These are phyloP conservation scores for Pardalotus punctatus DNA, from an alignment of 2,113 vertebrate genomes.

Conservation along the genomic window DNA sequence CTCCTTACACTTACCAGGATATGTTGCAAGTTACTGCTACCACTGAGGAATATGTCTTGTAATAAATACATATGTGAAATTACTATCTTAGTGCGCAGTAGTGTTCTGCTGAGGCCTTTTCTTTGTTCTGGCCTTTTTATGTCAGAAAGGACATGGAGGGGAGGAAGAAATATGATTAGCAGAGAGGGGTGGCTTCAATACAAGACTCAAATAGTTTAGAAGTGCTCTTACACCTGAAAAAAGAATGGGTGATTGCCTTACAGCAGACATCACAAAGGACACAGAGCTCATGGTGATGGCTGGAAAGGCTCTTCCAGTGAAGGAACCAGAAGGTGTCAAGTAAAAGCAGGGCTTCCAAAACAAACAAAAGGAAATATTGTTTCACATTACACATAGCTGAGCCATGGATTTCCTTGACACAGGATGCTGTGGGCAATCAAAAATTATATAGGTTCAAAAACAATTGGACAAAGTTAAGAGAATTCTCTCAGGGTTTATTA, in stretches of 20 bases:
- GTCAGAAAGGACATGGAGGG: not conserved
- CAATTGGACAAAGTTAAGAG: not conserved
- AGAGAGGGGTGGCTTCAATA: fast-evolving
- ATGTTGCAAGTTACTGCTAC: not conserved
- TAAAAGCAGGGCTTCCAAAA: not conserved
- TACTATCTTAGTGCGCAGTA: not conserved
- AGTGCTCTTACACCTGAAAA: not conserved
- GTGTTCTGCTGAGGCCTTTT: not conserved
- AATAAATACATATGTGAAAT: not conserved
- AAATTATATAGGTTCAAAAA: not conserved
- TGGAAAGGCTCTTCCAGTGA: not conserved
- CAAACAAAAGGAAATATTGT: not conserved
- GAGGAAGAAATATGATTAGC: not conserved
- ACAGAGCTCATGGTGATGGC: not conserved
- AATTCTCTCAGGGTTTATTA: not conserved
- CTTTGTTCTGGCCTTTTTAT: not conserved
- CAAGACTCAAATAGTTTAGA: not conserved
- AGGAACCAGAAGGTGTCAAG: not conserved
- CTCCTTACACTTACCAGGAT: not conserved
- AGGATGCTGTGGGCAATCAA: not conserved
- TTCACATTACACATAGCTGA: not conserved
- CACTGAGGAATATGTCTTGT: not conserved
- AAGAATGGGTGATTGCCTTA: not conserved
- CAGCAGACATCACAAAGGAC: not conserved
- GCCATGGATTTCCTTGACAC: not conserved